Conservation (phyloP, 2,888 invertebrate genomes). For the Mayetiola destructor region DNA sequence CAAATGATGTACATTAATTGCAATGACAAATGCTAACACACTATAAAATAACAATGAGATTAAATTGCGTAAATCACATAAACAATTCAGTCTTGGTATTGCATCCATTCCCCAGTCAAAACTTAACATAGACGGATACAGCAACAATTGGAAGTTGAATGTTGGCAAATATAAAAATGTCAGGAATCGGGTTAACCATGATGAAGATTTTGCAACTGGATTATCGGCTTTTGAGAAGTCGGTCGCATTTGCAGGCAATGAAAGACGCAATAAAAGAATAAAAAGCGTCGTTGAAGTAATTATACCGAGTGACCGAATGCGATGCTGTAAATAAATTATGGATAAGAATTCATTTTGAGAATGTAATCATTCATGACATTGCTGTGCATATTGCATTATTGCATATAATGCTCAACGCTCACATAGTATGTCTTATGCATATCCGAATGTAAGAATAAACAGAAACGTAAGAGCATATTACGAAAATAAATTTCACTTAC, state of each 20-base stretch:
- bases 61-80: slow-evolving; percentile 67
- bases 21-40: slow-evolving; percentile 29
- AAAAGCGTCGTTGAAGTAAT: slow-evolving; percentile 51
- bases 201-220: slow-evolving; percentile 80
- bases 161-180: slow-evolving; percentile 88
- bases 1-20: slow-evolving; percentile 23
- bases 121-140: slow-evolving; percentile 77
- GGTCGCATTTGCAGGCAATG: slow-evolving; percentile 58
- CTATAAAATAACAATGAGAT: slow-evolving; percentile 62
- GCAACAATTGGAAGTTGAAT: slow-evolving; percentile 73
- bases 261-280: slow-evolving; percentile 60
- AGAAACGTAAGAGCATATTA: not conserved
- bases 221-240: slow-evolving; percentile 91
- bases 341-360: slow-evolving; percentile 4
- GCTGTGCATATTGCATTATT: too few species aligned
- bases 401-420: too few species aligned
- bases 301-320: slow-evolving; percentile 54
- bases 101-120: slow-evolving; percentile 99
- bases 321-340: slow-evolving; percentile 44
- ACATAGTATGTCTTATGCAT: not conserved
- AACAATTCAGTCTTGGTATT: slow-evolving; percentile 65
- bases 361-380: too few species aligned
- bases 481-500: slow-evolving; percentile 30
- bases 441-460: not conserved
- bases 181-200: slow-evolving; percentile 62